Percentiles rank a stretch among this genome's conserved stretches.
These are phyloP conservation scores for Drosophila koepferae DNA, from an alignment of 2,888 invertebrate species.

Conservation along the genomic window DNA sequence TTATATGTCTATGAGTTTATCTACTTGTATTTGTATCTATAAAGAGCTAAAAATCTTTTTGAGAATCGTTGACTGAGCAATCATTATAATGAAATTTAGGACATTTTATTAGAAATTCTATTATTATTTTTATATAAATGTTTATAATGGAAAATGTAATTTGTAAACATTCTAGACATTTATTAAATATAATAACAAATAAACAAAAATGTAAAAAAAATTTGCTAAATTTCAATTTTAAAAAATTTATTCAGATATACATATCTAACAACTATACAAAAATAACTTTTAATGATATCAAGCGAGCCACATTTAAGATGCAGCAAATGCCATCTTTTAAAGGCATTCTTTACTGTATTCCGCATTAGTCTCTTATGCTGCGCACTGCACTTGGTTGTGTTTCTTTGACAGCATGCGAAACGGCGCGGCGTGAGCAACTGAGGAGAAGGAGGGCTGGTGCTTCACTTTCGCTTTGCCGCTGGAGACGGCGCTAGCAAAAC, in stretches of 20 bases:
- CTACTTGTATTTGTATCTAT: too few species aligned
- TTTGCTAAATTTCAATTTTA: too few species aligned
- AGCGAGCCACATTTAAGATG: neutral
- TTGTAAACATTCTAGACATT: neutral
- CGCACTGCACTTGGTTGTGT: constrained; percentile 60
- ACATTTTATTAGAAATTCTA: too few species aligned
- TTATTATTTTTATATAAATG: neutral
- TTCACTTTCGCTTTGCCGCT: constrained; percentile 71
- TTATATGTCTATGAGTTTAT: too few species aligned
- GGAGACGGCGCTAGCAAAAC: constrained; percentile 68
- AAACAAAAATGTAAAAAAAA: too few species aligned
- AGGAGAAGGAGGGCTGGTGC: constrained; percentile 47
- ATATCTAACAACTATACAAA: neutral
- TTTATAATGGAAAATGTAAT: neutral
- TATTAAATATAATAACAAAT: too few species aligned
- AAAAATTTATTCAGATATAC: too few species aligned
- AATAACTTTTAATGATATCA: neutral
- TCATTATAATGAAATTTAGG: too few species aligned
- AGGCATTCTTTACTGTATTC: constrained; percentile 46
- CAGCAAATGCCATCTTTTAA: neutral
- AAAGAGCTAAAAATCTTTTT: too few species aligned
- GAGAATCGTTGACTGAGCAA: too few species aligned
- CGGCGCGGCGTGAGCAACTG: constrained; percentile 57
- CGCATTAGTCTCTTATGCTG: constrained; percentile 29
- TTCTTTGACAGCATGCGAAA: constrained; percentile 65